Conservation (phyloP, 1,140 invertebrate species). For the Aphaenogaster ashmeadi region DNA sequence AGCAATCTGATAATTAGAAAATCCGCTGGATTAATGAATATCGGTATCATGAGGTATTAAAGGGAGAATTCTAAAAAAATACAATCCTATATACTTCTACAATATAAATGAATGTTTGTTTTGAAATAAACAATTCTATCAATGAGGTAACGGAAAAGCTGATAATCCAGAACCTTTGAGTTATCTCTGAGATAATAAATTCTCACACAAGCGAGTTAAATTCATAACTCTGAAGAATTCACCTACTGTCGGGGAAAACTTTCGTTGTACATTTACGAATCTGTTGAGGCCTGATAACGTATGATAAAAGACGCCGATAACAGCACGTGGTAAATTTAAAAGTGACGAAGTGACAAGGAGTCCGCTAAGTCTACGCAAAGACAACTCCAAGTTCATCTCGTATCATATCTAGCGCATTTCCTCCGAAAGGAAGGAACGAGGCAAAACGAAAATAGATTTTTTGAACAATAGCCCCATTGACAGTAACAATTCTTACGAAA, state of each 20-base stretch:
- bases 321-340: slow-evolving; percentile 4
- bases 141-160: background rate
- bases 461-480: slow-evolving; percentile 47
- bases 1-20: background rate
- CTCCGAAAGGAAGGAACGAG: background rate
- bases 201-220: background rate
- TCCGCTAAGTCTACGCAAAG: background rate
- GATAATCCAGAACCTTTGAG: background rate
- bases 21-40: background rate
- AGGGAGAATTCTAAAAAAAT: background rate
- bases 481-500: background rate
- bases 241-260: background rate
- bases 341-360: background rate
- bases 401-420: background rate
- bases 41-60: background rate
- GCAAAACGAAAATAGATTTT: background rate
- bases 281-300: background rate
- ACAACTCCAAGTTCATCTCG: background rate
- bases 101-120: background rate
- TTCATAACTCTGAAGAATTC: background rate
- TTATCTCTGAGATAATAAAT: slow-evolving; percentile 42
- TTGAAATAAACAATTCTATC: slow-evolving; percentile 3
- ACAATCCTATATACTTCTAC: background rate
- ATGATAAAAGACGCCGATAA: slow-evolving; percentile 29
- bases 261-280: background rate